Evolutionary conservation across 2,113 vertebrate genomes (phyloP), one percentile per base, ranked within the genome.

Genomic region (Pseudorectes ferrugineus): DNA sequence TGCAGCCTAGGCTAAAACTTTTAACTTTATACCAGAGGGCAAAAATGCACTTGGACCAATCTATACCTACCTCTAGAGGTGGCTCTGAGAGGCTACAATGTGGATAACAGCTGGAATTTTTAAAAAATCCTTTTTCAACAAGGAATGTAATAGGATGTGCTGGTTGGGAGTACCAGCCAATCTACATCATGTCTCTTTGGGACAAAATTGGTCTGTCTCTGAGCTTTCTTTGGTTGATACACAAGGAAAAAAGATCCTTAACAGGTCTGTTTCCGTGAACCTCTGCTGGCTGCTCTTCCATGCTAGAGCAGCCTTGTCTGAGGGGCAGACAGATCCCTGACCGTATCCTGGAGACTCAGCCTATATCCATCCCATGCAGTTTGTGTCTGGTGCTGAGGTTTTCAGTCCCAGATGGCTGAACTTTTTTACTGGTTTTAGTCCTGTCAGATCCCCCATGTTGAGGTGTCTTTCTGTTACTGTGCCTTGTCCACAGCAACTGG

Each of bases 341-440:
- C 22, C 40, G 0, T 8, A 22, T 5, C 43, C 46, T 16, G 16
- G 35, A 36, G 10, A 21, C 33, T 58, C 40, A 10, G 59, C 36
- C n/a, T 61, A 2, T 54, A 5, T 28, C 25, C 43, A 35, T 40
- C 12, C 45, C 5, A 2, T 33, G 28, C n/a, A 23, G 20, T 40
- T 77, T 3, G 2, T 40, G 3, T 36, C 40, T 61, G n/a, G 31
- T 81, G 46, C 68, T 35, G 61, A 63, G 55, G 18, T 35, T 88
- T 81, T 54, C 70, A 43, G 51, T 52, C 40, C 6, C 13, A 6
- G 0, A 0, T 23, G 11, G 12, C 0, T 89, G 33, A 87, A 49
- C 3, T 17, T 33, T 18, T 71, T 38, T 10, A 17, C 23, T 80
- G 16, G 18, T 15, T 70, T 79, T 70, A 20, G 2, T 61, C 21